Base-by-base conservation (phyloP, 2,888 invertebrate genomes). In the Macrosoma leucophasiata region DNA sequence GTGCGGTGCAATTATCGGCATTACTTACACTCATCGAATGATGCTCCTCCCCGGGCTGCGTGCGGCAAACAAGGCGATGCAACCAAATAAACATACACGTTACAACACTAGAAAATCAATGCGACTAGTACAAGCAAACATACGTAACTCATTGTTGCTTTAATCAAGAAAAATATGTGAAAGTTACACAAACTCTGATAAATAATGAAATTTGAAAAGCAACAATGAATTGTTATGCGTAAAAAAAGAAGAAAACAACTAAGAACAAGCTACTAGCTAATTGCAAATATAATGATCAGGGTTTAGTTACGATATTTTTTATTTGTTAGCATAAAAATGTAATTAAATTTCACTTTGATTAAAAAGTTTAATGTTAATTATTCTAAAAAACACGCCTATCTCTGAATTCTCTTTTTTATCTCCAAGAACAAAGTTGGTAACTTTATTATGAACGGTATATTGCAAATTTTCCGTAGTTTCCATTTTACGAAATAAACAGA, bases 11-110 rank as follows among this genome's bases (percentile, higher is more conserved):
- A 32, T 26, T 24, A 29, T 26, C 36, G 56, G 55, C 56, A 36
- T 56, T 71, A 86, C 89, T 87, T 87, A 90, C 90, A 90, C 88
- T 90, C 88, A 87, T 88, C 88, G 90, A 87, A 87, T 86, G 86
- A 81, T 87, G 90, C 87, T 89, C 89, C 81, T 88, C 89, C 87
- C 89, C 86, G 75, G 87, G 81, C 84, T 86, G 82, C 71, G 41
- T 70, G 70, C 76, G 60, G 71, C 75, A 73, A 73, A 76, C 79
- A 77, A 77, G 65, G 69, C 72, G 63, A 81, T 77, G 79, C 82
- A 78, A 81, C 68, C 70, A 76, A 79, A 75, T 61, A 73, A 73
- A 77, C 68, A 74, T 54, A 78, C 62, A 73, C 48, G 56, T 76
- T 75, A 79, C 68, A 66, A 64, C 67, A 75, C 65, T 64, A 64